Evolutionary conservation across 2,797 vertebrate genomes (phyloP).

Genomic region (Pipistrellus kuhlii): DNA sequence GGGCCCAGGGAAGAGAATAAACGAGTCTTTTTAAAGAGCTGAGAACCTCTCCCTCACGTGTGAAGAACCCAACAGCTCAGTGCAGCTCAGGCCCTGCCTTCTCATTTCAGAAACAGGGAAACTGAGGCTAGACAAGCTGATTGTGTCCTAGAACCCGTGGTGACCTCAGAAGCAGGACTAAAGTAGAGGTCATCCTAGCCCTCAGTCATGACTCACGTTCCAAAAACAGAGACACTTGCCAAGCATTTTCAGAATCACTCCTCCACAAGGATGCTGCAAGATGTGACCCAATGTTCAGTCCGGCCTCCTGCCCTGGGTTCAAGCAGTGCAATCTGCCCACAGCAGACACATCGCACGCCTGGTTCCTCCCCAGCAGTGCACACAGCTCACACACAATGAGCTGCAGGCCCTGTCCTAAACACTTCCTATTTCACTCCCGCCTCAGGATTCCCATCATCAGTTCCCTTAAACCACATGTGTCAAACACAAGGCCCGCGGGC

Average conservation of each 20-base stretch:
- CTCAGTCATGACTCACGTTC: neutral
- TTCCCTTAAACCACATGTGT: no score
- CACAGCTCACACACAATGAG: neutral
- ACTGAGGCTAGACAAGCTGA: neutral
- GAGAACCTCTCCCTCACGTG: neutral
- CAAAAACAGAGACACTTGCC: neutral
- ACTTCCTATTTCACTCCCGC: neutral
- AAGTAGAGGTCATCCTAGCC: neutral
- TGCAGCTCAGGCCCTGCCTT: neutral
- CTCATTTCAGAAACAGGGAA: neutral
- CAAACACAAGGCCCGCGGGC: no score
- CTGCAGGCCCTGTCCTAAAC: accelerated
- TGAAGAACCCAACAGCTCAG: neutral
- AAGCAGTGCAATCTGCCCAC: neutral
- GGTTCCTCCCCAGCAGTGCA: accelerated
- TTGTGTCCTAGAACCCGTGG: neutral
- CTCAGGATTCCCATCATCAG: neutral
- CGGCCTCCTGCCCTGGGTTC: accelerated
- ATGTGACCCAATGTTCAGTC: accelerated
- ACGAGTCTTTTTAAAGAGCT: neutral
- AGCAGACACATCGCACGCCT: accelerated
- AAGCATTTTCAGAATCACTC: neutral
- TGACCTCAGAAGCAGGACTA: neutral
- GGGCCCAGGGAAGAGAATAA: neutral
- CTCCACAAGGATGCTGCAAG: neutral